A percentile compares a stretch with the other conserved stretches of the same genome.
These are phyloP conservation scores for Corythaeola cristata DNA, from an alignment of 2,113 vertebrate genomes.

Conservation along the genomic window DNA sequence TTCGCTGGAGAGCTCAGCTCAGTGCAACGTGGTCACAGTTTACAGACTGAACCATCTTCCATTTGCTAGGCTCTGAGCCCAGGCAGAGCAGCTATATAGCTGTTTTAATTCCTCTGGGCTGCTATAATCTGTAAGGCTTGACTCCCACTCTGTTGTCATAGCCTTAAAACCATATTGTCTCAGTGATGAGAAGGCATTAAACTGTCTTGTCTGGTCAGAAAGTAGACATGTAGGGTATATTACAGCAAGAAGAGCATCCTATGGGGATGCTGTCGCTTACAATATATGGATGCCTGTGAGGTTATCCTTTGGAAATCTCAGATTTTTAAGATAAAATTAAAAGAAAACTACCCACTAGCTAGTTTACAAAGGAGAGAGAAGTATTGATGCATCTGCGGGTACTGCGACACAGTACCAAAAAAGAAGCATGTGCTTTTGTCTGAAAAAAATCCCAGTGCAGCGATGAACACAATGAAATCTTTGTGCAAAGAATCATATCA, in stretches of 20 bases:
- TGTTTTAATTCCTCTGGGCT: neutral
- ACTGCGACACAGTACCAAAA: neutral
- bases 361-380: neutral
- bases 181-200: neutral
- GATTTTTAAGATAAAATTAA: neutral
- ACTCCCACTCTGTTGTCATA: neutral
- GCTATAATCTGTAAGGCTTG: neutral
- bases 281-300: neutral
- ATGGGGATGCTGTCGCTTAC: neutral
- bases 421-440: neutral
- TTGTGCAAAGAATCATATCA: neutral
- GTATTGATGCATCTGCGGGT: rapidly evolving
- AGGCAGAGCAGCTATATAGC: neutral
- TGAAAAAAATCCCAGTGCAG: neutral
- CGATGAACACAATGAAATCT: neutral
- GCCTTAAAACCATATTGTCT: neutral
- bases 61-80: neutral
- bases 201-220: neutral
- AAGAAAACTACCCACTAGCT: neutral
- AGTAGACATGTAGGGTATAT: neutral
- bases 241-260: neutral
- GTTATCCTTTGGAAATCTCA: neutral
- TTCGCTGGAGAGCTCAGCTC: neutral
- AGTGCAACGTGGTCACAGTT: neutral
- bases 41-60: neutral